A percentile compares a stretch with the other conserved stretches of the same genome.
These are phyloP conservation scores for Argynnis bischoffii DNA, from an alignment of 2,888 invertebrate species.

Conservation along the genomic window DNA sequence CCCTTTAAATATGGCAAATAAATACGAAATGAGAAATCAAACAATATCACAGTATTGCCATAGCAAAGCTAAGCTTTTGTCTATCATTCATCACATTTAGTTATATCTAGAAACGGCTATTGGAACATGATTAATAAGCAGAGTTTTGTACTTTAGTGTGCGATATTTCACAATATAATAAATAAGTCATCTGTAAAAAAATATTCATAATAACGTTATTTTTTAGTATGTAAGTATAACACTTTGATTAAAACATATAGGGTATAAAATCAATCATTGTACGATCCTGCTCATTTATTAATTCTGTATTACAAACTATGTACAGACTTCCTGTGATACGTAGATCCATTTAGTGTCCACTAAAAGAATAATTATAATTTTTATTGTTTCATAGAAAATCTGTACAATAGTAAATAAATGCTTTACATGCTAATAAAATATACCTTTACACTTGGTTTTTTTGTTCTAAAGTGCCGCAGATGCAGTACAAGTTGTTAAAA, in stretches of 20 bases:
- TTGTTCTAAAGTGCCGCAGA: constrained; percentile 34
- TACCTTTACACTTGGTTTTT: constrained; percentile 24
- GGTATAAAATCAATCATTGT: constrained; percentile 37
- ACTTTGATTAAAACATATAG: constrained; percentile 45
- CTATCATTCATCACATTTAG: constrained; percentile 42
- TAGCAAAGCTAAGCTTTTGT: constrained; percentile 40
- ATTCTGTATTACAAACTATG: constrained; percentile 10
- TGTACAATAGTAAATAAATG: constrained; percentile 17
- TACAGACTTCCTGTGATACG: constrained; percentile 21
- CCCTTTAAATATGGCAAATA: constrained; percentile 12
- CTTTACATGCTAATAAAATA: constrained; percentile 27
- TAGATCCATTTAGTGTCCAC: not conserved
- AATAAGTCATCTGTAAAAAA: constrained; percentile 45
- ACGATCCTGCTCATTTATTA: constrained; percentile 24
- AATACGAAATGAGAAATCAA: constrained; percentile 45
- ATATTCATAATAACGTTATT: constrained; percentile 43
- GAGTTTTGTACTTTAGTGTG: constrained; percentile 75
- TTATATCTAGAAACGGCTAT: constrained; percentile 43
- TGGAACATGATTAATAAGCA: constrained; percentile 64
- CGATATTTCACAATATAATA: constrained; percentile 58
- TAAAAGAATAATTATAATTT: not conserved
- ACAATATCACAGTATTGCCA: constrained; percentile 73
- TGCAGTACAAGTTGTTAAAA: constrained; percentile 37
- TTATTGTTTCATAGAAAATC: constrained; percentile 20
- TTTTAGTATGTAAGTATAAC: constrained; percentile 52